These are phyloP conservation scores for Pammene fasciana DNA, from an alignment of 2,888 invertebrate species.

Conservation along the genomic window DNA sequence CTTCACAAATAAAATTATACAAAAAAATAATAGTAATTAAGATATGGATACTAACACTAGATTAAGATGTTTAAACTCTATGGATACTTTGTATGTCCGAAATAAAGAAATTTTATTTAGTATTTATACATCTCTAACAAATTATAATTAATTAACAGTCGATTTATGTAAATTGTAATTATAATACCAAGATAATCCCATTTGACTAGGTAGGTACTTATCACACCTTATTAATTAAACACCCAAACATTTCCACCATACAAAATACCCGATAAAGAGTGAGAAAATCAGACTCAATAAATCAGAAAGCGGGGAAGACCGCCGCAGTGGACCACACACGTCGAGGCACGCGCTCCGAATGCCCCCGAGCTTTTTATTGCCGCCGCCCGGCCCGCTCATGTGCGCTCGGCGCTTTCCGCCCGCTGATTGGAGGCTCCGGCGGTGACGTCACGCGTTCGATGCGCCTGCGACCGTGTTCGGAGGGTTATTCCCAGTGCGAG, in stretches of 20 bases:
- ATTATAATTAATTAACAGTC: no score
- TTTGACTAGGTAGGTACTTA: not conserved
- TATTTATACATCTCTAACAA: no score
- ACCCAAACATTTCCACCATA: constrained; percentile 34
- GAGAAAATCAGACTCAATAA: constrained; percentile 78
- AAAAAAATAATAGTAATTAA: no score
- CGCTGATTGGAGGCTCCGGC: constrained; percentile 68
- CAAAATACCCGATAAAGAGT: constrained; percentile 54
- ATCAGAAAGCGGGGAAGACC: constrained; percentile 77
- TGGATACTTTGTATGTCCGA: no score
- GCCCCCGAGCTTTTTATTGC: constrained; percentile 79
- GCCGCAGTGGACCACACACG: constrained; percentile 87
- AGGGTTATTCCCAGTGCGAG: not conserved
- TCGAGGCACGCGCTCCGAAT: constrained; percentile 89
- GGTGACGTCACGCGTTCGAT: constrained; percentile 66
- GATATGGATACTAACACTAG: no score
- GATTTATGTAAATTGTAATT: no score
- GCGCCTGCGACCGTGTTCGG: constrained; percentile 59
- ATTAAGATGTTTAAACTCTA: no score
- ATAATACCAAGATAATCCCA: no score
- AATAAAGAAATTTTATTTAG: no score
- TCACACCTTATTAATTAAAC: constrained; percentile 9
- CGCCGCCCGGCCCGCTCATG: constrained; percentile 67
- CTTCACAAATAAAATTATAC: no score
- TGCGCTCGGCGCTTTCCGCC: constrained; percentile 72